phyloP scores from a whole-genome alignment of 2,888 invertebrate genomes.

The Cosmia pyralina region DNA sequence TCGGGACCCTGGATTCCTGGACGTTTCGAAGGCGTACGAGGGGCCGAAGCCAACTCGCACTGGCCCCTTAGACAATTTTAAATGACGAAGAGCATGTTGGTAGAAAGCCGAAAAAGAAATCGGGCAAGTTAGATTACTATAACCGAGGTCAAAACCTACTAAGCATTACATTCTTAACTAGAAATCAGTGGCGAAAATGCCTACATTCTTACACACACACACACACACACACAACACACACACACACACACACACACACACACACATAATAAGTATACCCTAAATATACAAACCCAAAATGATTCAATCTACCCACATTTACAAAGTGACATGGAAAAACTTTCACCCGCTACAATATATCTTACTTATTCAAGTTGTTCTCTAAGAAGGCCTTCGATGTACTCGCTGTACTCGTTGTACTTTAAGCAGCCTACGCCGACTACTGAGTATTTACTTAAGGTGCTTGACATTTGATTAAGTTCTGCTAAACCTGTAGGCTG shows the following conservation, averaged over 20 bases:
- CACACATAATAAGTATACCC: background rate
- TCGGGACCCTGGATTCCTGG: too few relatives aligned
- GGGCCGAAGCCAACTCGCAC: too few relatives aligned
- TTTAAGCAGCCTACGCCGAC: conserved; percentile 1
- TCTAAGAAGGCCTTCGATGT: conserved; percentile 36
- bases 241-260: background rate
- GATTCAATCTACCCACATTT: conserved; percentile 23
- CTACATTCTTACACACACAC: background rate
- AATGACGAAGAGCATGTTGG: too few relatives aligned
- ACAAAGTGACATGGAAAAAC: conserved; percentile 46
- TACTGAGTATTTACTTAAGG: conserved; percentile 5
- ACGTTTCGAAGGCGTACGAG: too few relatives aligned
- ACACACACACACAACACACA: too few relatives aligned
- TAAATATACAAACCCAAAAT: background rate
- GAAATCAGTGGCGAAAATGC: background rate
- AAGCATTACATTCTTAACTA: too few relatives aligned
- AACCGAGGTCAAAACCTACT: too few relatives aligned
- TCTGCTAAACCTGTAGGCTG: background rate
- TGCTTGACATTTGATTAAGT: conserved; percentile 33
- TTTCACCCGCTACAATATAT: conserved; percentile 48
- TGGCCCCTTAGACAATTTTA: too few relatives aligned
- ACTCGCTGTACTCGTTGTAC: conserved; percentile 1
- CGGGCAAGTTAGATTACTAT: too few relatives aligned
- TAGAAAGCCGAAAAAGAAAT: too few relatives aligned
- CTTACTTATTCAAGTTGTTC: conserved; percentile 47